Evolutionary conservation across 2,888 invertebrate species (phyloP), one percentile per base, ranked within the genome.

Genomic region (Epinotia ramella): DNA sequence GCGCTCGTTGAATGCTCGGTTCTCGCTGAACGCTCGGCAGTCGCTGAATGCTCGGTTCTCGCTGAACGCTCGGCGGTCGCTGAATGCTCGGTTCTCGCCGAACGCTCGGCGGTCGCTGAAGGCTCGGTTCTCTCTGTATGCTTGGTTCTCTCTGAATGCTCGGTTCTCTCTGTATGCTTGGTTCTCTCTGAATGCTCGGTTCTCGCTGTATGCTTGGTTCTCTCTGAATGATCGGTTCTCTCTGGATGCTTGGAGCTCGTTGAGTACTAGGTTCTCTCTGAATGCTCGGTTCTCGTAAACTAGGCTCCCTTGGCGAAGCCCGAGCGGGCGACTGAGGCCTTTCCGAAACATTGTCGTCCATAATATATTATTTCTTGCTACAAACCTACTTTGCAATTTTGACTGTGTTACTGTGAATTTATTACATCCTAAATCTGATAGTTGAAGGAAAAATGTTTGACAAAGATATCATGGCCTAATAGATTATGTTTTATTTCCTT

Each of bases 401-500:
- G 66, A 72, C 74, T 74, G 79, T 46, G 76, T 78, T 76, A 77
- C 78, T 82, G 80, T 70, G 82, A 81, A 84, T 84, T 80, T 82
- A 82, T 82, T 78, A 83, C 83, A 84, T 86, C 70, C 53, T 71
- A 65, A 70, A 75, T 46, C 65, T 70, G 53, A 59, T 67, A 56
- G 44, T 80, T 80, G 83, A 79, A 78, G 40, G 62, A 57, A 59
- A 72, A 40, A 49, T 28, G 18, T 74, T 59, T 76, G 62, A 68
- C 80, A 78, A 75, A 77, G 63, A 72, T 70, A 74, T 72, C 91
- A 89, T 88, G 84, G 84, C 91, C 90, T 72, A 81, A 79, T 84
- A 76, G 92, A 91, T 86, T 84, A 67, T 40, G n/a, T 40, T 75
- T 60, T 40, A 71, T 60, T 71, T 53, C 59, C 60, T 75, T 71